Evolutionary conservation across 2,113 vertebrate genomes (phyloP), one percentile per base, ranked within the genome.

Genomic region (Ictidomys tridecemlineatus): DNA sequence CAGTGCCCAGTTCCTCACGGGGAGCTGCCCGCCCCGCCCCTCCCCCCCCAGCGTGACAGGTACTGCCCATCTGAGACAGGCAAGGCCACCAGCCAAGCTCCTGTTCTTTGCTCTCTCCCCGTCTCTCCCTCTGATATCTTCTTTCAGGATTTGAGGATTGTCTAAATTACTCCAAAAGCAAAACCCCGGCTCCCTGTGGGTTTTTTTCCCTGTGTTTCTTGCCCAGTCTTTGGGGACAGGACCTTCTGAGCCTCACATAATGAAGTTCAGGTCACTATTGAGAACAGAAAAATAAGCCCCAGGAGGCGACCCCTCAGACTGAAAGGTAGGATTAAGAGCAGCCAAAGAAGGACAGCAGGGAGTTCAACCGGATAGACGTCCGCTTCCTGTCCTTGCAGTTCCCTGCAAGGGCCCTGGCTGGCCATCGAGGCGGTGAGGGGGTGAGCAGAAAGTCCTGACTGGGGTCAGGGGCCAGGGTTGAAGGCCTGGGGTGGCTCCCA

Each of bases 381-480:
- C 89, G 91, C 83, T 97, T 97, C 96, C 97, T 96, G 93, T 88
- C 39, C 95, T 65, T 85, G 10, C 53, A 67, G 37, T 83, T 85
- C 69, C 80, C 51, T 83, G 67, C 24, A 16, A 42, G 42, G n/a
- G 65, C 79, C n/a, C n/a, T 1, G 32, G 84, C n/a, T 9, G 11
- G 34, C 51, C 76, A 24, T 73, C 28, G 3, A 65, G 39, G 24
- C 0, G 4, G 67, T 24, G 16, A n/a, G n/a, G n/a, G 70, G n/a
- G 61, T 67, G 32, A 16, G 93, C 63, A 73, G 84, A 61, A 67
- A 86, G 16, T 17, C 9, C 11, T 17, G 56, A 17, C 37, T 10
- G 12, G 53, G 72, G 28, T 70, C 39, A 56, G 53, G 30, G 67
- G n/a, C 45, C n/a, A 42, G 9, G 78, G n/a, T 37, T 78, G 53